These are phyloP conservation scores for Xiphophorus maculatus DNA, from an alignment of 2,113 vertebrate species.

Conservation along the genomic window DNA sequence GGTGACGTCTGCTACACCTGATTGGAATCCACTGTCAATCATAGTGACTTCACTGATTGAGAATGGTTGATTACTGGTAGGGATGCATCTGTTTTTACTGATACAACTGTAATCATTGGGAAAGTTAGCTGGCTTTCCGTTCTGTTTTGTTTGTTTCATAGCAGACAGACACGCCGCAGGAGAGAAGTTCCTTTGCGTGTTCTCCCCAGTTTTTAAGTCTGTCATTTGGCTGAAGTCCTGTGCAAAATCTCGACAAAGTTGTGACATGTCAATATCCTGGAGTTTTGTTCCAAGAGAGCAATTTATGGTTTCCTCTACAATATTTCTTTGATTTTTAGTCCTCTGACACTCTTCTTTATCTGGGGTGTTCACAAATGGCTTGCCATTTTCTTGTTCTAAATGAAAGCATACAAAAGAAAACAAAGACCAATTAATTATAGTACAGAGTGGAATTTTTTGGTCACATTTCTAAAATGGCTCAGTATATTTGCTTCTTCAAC, in stretches of 20 bases:
- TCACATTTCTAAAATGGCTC: neutral
- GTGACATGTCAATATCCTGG: slow-evolving; percentile 71
- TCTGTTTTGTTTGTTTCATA: slow-evolving; percentile 47
- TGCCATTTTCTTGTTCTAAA: slow-evolving; percentile 30
- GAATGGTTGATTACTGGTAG: slow-evolving; percentile 14
- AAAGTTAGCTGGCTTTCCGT: slow-evolving; percentile 13
- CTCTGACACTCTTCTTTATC: slow-evolving; percentile 13
- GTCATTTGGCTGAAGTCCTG: slow-evolving; percentile 75
- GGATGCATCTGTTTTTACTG: slow-evolving; percentile 3
- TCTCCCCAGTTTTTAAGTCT: slow-evolving; percentile 10
- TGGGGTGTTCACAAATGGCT: neutral
- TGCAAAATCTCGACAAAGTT: slow-evolving; percentile 75
- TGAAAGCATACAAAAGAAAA: slow-evolving; percentile 11
- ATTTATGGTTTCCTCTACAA: slow-evolving; percentile 8
- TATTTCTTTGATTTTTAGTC: slow-evolving; percentile 8
- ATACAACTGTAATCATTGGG: neutral
- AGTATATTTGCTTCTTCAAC: neutral
- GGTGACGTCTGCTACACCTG: slow-evolving; percentile 41
- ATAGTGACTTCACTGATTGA: neutral
- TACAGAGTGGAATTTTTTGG: neutral
- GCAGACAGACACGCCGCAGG: slow-evolving; percentile 62
- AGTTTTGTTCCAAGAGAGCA: slow-evolving; percentile 20
- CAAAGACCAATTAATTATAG: neutral
- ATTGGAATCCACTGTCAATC: slow-evolving; percentile 67
- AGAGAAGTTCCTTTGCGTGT: slow-evolving; percentile 42